Conservation (phyloP, 2,797 vertebrate genomes). For the Rhadinocentrus ornatus region DNA sequence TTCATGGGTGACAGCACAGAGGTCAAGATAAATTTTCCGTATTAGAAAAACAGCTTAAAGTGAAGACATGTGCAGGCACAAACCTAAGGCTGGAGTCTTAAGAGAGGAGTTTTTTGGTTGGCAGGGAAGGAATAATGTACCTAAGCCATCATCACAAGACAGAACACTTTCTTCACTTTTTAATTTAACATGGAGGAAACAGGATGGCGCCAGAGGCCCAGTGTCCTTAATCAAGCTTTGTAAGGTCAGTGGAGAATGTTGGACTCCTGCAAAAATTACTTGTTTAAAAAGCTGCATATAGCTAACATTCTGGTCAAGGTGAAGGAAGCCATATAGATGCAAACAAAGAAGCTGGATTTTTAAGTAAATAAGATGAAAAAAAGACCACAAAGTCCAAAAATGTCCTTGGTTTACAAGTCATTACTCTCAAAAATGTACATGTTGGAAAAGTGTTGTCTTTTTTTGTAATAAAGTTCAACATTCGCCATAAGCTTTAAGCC, state of each 20-base stretch:
- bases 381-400: constrained; percentile 7
- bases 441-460: constrained; percentile 20
- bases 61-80: constrained; percentile 36
- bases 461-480: constrained; percentile 5
- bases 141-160: constrained; percentile 68
- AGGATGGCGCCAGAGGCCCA: constrained; percentile 72
- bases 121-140: constrained; percentile 55
- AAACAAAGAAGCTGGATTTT: constrained; percentile 23
- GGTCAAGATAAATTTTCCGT: constrained; percentile 59
- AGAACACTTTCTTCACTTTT: constrained; percentile 83
- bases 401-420: background rate
- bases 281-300: constrained; percentile 52
- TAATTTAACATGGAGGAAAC: constrained; percentile 84
- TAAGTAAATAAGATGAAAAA: background rate
- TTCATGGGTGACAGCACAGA: constrained; percentile 51
- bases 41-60: constrained; percentile 44
- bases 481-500: constrained; percentile 17
- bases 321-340: constrained; percentile 22
- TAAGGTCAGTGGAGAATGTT: constrained; percentile 80
- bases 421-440: background rate
- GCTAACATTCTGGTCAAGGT: constrained; percentile 23
- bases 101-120: constrained; percentile 51
- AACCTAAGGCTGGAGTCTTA: constrained; percentile 47
- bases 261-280: constrained; percentile 59
- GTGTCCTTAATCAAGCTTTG: constrained; percentile 79